Evolutionary conservation across 2,797 vertebrate genomes (phyloP), one percentile per base, ranked within the genome.

Genomic region (Cirrhinus mrigala): DNA sequence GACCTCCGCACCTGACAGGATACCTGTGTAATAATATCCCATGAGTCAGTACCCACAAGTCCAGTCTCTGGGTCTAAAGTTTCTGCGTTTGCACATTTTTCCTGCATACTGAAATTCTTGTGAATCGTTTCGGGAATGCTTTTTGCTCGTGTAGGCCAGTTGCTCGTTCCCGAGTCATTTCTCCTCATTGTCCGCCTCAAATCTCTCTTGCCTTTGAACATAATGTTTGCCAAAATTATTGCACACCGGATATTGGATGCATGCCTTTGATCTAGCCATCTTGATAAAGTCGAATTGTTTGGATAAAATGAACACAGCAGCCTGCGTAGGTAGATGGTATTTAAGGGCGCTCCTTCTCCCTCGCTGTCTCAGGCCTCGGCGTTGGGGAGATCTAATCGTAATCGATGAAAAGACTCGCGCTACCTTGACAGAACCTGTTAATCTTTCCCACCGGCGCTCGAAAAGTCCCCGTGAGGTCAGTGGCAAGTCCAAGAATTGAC

Each of bases 281-380:
- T 87, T 54, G 71, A 85, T 83, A 48, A 85, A 81, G 78, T 86
- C 82, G 74, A 78, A 60, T 86, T 70, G 73, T 88, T 76, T 81
- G 73, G 88, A 88, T 90, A 80, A 91, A 91, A 90, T 52, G 86
- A 90, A 77, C 85, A 92, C 91, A 93, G 91, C 91, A 81, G 80
- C 73, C 82, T 82, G 56, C 10, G 33, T 7, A 79, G 60, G 74
- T 83, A 40, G 82, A 52, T 81, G 73, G 27, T 46, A 66, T 54
- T 81, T 54, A 48, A 48, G 62, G 60, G 15, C 16, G 50, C 33
- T 84, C 15, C 52, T 71, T 56, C 78, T 24, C 58, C n/a, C 69
- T n/a, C 46, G 50, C 52, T n/a, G 18, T 76, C 76, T 3, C 69
- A 29, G 62, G 64, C 70, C 81, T 20, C n/a, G 6, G n/a, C 18